Evolutionary conservation across 2,888 invertebrate genomes (phyloP), one percentile per base, ranked within the genome.

Genomic region (Agapetus fuscipes): DNA sequence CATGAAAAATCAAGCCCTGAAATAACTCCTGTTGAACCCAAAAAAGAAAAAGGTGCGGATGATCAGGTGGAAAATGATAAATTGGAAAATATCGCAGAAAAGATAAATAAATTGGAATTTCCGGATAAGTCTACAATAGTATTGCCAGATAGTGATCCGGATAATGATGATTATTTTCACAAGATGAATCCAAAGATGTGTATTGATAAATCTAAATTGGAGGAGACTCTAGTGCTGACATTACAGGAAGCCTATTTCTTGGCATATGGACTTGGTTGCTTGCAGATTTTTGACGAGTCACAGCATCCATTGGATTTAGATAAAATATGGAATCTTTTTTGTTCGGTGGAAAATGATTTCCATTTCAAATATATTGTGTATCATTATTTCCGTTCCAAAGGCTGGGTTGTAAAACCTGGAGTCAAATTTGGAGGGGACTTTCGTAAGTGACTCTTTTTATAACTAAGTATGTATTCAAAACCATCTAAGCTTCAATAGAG

Each of bases 361-460:
- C 46, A 76, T 6, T 63, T 66, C 30, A 78, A 76, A 53, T 85
- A 93, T 62, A 73, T 83, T 17, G 81, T 80, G 1, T 95, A 91
- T 60, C 80, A 87, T 57, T 83, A 90, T 60, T 84, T 83, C 55
- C 75, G 88, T 50, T 76, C 83, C n/a, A 87, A 86, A 60, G 89
- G 88, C 29, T 95, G 93, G 85, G 74, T 93, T 40, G 85, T 93
- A 0, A 90, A 87, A 59, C 74, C 84, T 36, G 94, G 91, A 27
- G 66, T 87, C 2, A 89, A 91, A 60, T 94, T 84, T 73, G 93
- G 93, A 33, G 85, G 85, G 3, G 83, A 91, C 59, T 93, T 78
- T 63, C 65, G 89, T 89, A 72, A 78, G 80, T 69, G 48, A 14
- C 17, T 20, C 27, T 30, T 29, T 17, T 12, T 5, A 1, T 16